phyloP scores from a whole-genome alignment of 2,797 vertebrate species.

The Muraenolepis orangiensis region DNA sequence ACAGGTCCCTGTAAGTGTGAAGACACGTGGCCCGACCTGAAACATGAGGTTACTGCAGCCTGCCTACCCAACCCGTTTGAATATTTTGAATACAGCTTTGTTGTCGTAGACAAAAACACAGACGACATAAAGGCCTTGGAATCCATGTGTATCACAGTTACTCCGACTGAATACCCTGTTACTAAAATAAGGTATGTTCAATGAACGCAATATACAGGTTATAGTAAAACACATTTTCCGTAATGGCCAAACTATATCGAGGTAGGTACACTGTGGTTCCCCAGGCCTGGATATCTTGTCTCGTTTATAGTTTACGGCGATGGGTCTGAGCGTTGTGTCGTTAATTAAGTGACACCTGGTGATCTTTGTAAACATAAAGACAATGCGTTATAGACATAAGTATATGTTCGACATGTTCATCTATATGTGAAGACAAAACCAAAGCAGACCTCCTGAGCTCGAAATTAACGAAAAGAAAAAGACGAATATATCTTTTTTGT shows the following conservation, averaged over 20 bases:
- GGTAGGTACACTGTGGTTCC: not conserved
- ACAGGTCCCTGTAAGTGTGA: not conserved
- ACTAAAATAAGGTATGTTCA: not conserved
- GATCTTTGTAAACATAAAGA: too few relatives aligned
- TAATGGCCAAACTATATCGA: not conserved
- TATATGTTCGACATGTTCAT: too few relatives aligned
- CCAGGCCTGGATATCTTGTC: too few relatives aligned
- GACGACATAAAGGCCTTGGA: not conserved
- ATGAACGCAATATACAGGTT: not conserved
- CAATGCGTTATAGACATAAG: too few relatives aligned
- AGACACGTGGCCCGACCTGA: not conserved
- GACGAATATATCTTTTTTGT: not conserved
- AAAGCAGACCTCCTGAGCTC: not conserved
- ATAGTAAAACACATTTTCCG: not conserved
- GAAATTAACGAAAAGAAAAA: not conserved
- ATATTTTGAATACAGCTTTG: not conserved
- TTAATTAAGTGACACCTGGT: not conserved
- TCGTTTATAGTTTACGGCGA: too few relatives aligned
- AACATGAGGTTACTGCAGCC: not conserved
- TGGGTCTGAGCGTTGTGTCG: too few relatives aligned
- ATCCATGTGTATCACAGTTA: not conserved
- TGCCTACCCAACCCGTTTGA: not conserved
- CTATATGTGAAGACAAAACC: too few relatives aligned
- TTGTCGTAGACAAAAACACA: not conserved
- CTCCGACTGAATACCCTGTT: not conserved